Evolutionary conservation across 2,797 vertebrate species (phyloP), one percentile per base, ranked within the genome.

Genomic region (Onychomys arenicola): DNA sequence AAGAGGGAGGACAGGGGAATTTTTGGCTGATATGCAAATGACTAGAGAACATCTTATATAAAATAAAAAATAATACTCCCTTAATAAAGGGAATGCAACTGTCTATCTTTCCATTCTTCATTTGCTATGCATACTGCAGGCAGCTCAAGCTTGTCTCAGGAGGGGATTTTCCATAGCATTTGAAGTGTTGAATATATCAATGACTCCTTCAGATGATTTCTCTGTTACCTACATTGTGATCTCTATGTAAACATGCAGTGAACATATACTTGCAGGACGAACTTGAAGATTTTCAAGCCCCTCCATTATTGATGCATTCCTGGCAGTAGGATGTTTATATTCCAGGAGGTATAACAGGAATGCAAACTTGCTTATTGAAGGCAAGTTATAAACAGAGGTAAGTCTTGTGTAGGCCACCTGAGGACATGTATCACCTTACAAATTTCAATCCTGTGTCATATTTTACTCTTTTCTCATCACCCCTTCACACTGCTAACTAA

Each of bases 121-220:
- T 92, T 40, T 94, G 12, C 55, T 96, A 0, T 76, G 17, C 78
- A 59, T 14, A 40, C 14, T 92, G 89, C 23, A 94, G 96, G 95
- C 0, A 27, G 75, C 57, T 12, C 75, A 93, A 52, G 75, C 61
- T 89, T 97, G 91, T 97, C 93, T 84, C 91, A 23, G 19, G 43
- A 91, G 96, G n/a, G 69, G 11, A 29, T 84, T 94, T 97, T 96
- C 40, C 14, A 96, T 97, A 75, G 73, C 82, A 75, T 92, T 57
- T 17, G 97, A 63, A 89, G 55, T 71, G 13, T 97, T 96, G 96
- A 97, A 94, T 89, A 67, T 82, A 96, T 95, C 81, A 89, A 55
- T 76, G 67, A 16, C 71, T 91, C 90, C 73, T 88, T 73, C 55
- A 97, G 93, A 97, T 83, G 73, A 57, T 85, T 91, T 97, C 91